A percentile compares a stretch with the other conserved stretches of the same genome.
Evolutionary conservation across 2,888 invertebrate genomes (phyloP).

Genomic region (Cephus spinipes): DNA sequence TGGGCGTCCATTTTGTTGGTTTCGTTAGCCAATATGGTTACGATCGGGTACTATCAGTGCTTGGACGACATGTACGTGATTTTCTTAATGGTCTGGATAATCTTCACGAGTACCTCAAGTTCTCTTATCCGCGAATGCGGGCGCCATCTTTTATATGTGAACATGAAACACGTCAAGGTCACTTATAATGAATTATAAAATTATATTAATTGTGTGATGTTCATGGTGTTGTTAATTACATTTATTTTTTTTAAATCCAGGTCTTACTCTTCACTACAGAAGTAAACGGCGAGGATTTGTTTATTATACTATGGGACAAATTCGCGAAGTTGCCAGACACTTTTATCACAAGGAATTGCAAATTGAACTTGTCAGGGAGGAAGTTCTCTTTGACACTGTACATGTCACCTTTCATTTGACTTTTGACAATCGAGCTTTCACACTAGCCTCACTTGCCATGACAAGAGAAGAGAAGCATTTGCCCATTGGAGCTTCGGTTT

Average conservation of each 20-base stretch:
- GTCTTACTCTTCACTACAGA: constrained; percentile 92
- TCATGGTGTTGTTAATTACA: background rate
- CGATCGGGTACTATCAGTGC: constrained; percentile 88
- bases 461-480: constrained; percentile 89
- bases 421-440: constrained; percentile 94
- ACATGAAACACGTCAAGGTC: constrained; percentile 85
- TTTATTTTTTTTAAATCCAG: constrained; percentile 59
- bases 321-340: constrained; percentile 89
- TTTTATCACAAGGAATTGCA: constrained; percentile 96
- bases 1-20: constrained; percentile 94
- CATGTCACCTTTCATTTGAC: constrained; percentile 94
- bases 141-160: constrained; percentile 98
- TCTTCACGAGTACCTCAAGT: constrained; percentile 96
- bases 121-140: constrained; percentile 90
- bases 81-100: constrained; percentile 97
- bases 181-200: constrained; percentile 12
- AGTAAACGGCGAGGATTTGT: constrained; percentile 94
- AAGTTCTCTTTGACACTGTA: constrained; percentile 88
- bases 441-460: constrained; percentile 85
- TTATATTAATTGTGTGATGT: background rate
- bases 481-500: constrained; percentile 87
- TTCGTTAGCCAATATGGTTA: constrained; percentile 96
- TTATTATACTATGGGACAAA: constrained; percentile 97
- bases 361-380: constrained; percentile 89
- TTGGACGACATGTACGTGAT: constrained; percentile 94